Conservation (phyloP, 2,797 vertebrate species). For the Tiaroga cobitis region DNA sequence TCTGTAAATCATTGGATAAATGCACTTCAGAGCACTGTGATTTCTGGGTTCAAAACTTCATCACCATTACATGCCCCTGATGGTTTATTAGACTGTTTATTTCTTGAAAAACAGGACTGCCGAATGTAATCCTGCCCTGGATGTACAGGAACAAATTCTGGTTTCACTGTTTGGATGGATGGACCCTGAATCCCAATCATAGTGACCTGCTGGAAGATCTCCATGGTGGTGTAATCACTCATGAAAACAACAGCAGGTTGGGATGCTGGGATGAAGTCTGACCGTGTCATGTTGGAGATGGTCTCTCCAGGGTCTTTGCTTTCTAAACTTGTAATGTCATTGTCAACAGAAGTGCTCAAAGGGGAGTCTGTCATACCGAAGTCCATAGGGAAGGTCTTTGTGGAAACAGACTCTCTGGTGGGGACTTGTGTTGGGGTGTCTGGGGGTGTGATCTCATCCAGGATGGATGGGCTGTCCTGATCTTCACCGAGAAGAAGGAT, state of each 20-base stretch:
- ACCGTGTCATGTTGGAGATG: neutral
- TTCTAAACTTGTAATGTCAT: neutral
- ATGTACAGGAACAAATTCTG: conserved; percentile 32
- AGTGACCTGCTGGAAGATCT: conserved; percentile 75
- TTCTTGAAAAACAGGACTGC: conserved; percentile 60
- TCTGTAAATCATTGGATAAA: neutral
- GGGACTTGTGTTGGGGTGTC: neutral
- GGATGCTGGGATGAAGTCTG: neutral
- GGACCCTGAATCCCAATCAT: neutral
- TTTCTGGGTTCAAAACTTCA: neutral
- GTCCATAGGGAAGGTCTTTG: neutral
- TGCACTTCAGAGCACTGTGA: conserved; percentile 41
- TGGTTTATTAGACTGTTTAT: neutral
- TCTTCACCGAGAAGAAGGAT: neutral
- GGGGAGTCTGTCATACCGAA: neutral
- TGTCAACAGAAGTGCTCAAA: neutral
- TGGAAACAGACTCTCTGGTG: neutral
- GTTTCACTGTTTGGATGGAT: conserved; percentile 38
- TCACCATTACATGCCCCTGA: conserved; percentile 32
- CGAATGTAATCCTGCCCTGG: conserved; percentile 68
- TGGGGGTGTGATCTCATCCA: neutral
- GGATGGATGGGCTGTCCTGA: neutral
- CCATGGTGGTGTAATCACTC: conserved; percentile 83
- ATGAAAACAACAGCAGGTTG: conserved; percentile 50
- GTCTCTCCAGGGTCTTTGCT: neutral